Percentiles rank a stretch among this genome's conserved stretches.
These are phyloP conservation scores for Drosophila trapezifrons DNA, from an alignment of 1,140 invertebrate species.

Conservation along the genomic window DNA sequence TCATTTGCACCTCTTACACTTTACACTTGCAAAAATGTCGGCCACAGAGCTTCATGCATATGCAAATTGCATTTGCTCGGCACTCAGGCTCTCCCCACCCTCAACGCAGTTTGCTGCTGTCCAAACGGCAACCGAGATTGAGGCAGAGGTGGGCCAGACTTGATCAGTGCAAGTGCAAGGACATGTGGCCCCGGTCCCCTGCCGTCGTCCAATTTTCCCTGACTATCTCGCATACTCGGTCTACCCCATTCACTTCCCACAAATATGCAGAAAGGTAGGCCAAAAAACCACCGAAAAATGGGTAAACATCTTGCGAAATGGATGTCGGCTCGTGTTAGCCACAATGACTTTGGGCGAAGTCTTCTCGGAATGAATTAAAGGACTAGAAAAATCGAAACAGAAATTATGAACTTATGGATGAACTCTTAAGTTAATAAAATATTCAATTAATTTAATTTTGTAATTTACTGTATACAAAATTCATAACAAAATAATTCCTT, in stretches of 20 bases:
- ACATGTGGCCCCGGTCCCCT: background rate
- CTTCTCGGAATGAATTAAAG: background rate
- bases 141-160: conserved; percentile 43
- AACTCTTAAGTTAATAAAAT: too few relatives aligned
- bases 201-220: background rate
- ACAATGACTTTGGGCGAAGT: background rate
- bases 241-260: background rate
- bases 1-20: conserved; percentile 81
- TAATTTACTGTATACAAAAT: too few relatives aligned
- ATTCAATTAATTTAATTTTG: too few relatives aligned
- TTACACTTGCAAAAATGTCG: conserved; percentile 81
- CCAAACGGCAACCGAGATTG: conserved; percentile 44
- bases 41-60: conserved; percentile 79
- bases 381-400: background rate
- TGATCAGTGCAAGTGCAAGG: conserved; percentile 44
- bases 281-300: conserved; percentile 4
- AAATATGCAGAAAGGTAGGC: too few relatives aligned
- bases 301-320: conserved; percentile 4
- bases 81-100: conserved; percentile 15
- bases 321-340: background rate
- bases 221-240: too few relatives aligned
- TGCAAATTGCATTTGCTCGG: conserved; percentile 76
- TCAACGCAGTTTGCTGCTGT: conserved; percentile 24
- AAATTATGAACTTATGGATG: background rate
- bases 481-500: too few relatives aligned